These are phyloP conservation scores for Zosterops borbonicus DNA, from an alignment of 2,113 vertebrate species.

Conservation along the genomic window DNA sequence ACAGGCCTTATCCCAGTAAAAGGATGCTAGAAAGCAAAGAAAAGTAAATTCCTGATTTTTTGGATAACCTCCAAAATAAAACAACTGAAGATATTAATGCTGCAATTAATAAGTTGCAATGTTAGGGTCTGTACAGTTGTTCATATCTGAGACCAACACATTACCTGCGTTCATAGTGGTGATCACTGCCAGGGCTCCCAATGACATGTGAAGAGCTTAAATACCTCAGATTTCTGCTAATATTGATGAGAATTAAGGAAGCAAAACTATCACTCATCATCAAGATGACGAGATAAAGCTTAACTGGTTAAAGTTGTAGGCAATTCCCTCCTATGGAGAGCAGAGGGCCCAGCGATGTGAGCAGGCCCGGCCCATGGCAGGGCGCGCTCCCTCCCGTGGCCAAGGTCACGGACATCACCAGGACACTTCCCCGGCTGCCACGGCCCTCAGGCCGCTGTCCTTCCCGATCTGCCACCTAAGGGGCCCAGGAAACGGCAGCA, in stretches of 20 bases:
- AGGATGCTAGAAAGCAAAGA: neutral
- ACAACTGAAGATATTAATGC: neutral
- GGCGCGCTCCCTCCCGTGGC: no score
- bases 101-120: neutral
- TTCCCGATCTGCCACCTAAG: fast-evolving
- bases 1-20: neutral
- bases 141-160: neutral
- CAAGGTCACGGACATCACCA: no score
- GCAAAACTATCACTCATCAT: neutral
- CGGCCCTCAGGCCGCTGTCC: fast-evolving
- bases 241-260: neutral
- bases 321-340: fast-evolving
- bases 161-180: fast-evolving
- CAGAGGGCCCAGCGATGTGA: fast-evolving
- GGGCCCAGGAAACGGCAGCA: fast-evolving
- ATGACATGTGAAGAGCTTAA: neutral
- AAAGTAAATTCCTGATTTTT: neutral
- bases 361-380: neutral
- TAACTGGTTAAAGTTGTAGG: neutral
- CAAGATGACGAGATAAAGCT: neutral
- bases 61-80: neutral
- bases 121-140: neutral
- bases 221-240: neutral
- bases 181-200: neutral
- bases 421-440: no score